These are phyloP conservation scores for Syngnathus rostellatus DNA, from an alignment of 2,797 vertebrate species.

Conservation along the genomic window DNA sequence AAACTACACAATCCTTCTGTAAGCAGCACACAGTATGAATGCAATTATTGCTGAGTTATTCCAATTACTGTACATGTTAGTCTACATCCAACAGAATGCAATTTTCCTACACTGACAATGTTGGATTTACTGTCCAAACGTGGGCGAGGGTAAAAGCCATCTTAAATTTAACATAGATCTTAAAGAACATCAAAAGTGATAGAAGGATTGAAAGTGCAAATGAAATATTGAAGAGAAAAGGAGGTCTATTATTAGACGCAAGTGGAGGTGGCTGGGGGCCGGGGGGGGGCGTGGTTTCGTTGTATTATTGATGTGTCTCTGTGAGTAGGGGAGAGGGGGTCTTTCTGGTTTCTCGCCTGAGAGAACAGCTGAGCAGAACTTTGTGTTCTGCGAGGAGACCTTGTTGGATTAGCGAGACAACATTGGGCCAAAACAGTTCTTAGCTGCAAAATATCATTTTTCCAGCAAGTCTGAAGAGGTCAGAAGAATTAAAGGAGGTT, in stretches of 20 bases:
- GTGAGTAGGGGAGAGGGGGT: conserved; percentile 20
- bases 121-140: conserved; percentile 7
- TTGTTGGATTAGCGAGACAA: conserved; percentile 34
- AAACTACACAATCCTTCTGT: not conserved
- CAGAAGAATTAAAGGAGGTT: no score
- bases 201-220: conserved; percentile 31
- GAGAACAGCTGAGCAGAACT: conserved; percentile 14
- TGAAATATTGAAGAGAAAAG: conserved; percentile 65
- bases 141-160: conserved; percentile 23
- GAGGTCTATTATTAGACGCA: conserved; percentile 55
- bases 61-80: not conserved
- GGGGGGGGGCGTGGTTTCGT: conserved; percentile 26
- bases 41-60: not conserved
- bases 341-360: conserved; percentile 30
- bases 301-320: conserved; percentile 65
- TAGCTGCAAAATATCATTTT: conserved; percentile 8
- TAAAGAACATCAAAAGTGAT: conserved; percentile 17
- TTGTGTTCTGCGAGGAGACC: conserved; percentile 28
- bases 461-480: no score
- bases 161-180: conserved; percentile 39
- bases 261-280: conserved; percentile 17
- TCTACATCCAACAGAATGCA: not conserved
- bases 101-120: not conserved
- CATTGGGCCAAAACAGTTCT: conserved; percentile 16
- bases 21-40: not conserved